Evolutionary conservation across 2,113 vertebrate species (phyloP), one percentile per base, ranked within the genome.

Genomic region (Lasiurus borealis): DNA sequence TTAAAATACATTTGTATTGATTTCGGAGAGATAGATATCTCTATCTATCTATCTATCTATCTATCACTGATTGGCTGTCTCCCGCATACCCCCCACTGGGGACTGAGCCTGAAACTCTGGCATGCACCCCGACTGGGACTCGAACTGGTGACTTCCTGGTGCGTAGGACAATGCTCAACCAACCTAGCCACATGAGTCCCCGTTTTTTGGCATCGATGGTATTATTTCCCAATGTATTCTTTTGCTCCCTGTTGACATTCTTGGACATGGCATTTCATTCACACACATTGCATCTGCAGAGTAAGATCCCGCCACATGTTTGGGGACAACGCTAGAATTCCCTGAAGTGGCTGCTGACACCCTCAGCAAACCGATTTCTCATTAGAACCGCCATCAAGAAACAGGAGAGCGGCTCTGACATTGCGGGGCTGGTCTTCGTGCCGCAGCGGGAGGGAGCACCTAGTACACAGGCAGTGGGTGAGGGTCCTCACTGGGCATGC

Each of bases 291-390:
- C 93, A 90, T 83, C 90, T 94, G 88, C 3, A 11, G 40, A 97
- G 94, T 40, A 95, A 96, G 96, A 91, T 27, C 11, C 52, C 64
- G 80, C 50, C 69, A 78, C 89, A 52, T 57, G 62, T 86, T 96
- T 96, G 91, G 88, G 93, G 87, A 96, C 80, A 95, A 87, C 72
- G 91, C 66, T 69, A 92, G 89, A 94, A 96, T 84, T 96, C 97
- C 87, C 92, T 73, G 52, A 88, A 12, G 40, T 1, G 1, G 62
- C 48, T 91, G 8, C 44, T 95, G 85, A 93, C 69, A 92, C 52
- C 84, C 54, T 34, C 36, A 29, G n/a, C 57, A 66, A 98, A 93
- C 75, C 90, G 73, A 76, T 97, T 81, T 90, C 88, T 96, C 7
- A 52, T 85, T 27, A 95, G 81, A 94, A 92, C 62, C 95, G 93